Evolutionary conservation across 2,888 invertebrate genomes (phyloP), one percentile per base, ranked within the genome.

Genomic region (Alloscopus bannaensis): DNA sequence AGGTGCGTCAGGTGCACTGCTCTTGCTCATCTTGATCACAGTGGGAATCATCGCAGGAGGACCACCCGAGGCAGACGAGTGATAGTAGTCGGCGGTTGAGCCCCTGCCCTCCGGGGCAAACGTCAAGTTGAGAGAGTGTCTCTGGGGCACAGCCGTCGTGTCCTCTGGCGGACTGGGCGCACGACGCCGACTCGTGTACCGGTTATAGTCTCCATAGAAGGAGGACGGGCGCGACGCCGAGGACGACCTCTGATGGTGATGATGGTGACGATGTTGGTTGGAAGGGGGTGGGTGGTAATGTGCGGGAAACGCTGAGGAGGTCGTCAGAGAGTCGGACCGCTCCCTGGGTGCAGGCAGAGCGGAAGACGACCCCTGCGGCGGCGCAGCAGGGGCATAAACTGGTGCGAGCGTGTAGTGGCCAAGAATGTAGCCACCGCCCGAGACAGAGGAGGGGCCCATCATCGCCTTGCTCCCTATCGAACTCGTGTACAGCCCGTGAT

Each of bases 321-420:
- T n/a, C n/a, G n/a, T n/a, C 1, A 76, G 29, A 20, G 76, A 76
- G 42, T 76, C 76, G 2, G 68, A 65, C 18, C 69, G 64, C 2
- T 69, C 78, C n/a, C 71, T 45, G 45, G 29, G 28, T 6, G 36
- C 13, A 6, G 29, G 40, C 47, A 72, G 57, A 13, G 24, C 20
- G 16, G 13, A 22, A 3, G 16, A 16, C n/a, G 3, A 22, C 6
- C 64, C 64, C 1, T 18, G 24, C 4, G 4, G 28, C 1, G 13
- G 3, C 36, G 11, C 22, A 1, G 31, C 22, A 2, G 60, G 55
- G 31, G 66, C 55, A n/a, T 55, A 57, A 3, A 72, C 66, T 3
- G 83, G 80, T 16, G 77, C 73, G 6, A 80, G 47, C 0, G 75
- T 62, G 31, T 83, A 83, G 55, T 83, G 83, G 1, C 83, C 81